phyloP scores from a whole-genome alignment of 2,888 invertebrate species.

The Calliphora vomitoria region DNA sequence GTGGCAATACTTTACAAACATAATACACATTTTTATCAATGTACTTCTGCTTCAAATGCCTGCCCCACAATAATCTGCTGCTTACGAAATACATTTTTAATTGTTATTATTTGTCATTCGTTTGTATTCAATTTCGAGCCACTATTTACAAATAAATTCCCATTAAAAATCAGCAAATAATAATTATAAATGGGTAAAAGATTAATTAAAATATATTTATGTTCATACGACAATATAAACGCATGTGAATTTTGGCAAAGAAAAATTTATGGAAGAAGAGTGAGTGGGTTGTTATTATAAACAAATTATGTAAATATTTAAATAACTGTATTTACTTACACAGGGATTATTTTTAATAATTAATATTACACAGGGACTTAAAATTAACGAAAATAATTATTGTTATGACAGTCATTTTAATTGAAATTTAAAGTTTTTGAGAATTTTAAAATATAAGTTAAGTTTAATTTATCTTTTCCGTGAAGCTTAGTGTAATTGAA shows the following conservation, averaged over 20 bases:
- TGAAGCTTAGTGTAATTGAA: no score
- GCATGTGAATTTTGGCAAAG: neutral
- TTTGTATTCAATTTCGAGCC: neutral
- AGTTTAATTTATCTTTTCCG: no score
- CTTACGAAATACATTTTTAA: neutral
- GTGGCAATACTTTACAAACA: no score
- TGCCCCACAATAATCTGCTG: no score
- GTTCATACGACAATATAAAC: neutral
- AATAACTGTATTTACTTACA: conserved; percentile 2
- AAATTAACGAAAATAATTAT: neutral
- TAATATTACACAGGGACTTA: neutral
- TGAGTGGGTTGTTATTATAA: neutral
- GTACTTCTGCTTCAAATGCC: no score
- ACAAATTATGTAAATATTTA: neutral
- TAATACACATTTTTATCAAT: no score
- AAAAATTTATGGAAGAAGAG: neutral
- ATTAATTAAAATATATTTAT: conserved; percentile 45
- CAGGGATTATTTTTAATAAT: neutral
- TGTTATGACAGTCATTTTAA: no score
- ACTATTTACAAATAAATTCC: conserved; percentile 14
- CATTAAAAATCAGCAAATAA: conserved; percentile 17
- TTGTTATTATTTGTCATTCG: neutral
- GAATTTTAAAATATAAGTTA: no score
- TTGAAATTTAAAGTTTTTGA: no score
- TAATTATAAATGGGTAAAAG: conserved; percentile 42